phyloP scores from a whole-genome alignment of 2,797 vertebrate genomes.

The Cetoscarus ocellatus region DNA sequence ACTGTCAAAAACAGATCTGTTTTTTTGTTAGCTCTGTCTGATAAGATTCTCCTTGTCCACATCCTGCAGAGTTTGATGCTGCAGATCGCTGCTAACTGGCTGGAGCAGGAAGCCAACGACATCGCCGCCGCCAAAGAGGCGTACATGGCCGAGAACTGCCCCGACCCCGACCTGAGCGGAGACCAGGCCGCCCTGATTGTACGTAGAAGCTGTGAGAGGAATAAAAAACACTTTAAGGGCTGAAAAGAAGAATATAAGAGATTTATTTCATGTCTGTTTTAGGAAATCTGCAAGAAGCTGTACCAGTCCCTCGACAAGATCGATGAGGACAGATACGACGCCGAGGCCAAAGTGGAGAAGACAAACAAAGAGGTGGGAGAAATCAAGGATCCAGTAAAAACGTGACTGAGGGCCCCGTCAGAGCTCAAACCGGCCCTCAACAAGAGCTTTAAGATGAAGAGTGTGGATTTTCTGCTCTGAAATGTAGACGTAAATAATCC shows the following conservation, averaged over 20 bases:
- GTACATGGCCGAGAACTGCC: slow-evolving; percentile 67
- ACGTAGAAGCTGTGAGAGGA: background rate
- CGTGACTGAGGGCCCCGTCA: too few relatives aligned
- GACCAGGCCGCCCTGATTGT: slow-evolving; percentile 71
- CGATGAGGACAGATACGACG: slow-evolving; percentile 63
- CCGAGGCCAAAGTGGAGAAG: slow-evolving; percentile 52
- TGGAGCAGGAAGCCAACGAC: slow-evolving; percentile 69
- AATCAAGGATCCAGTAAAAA: too few relatives aligned
- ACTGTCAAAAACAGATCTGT: too few relatives aligned
- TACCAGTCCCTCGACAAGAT: slow-evolving; percentile 47
- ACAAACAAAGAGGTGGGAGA: slow-evolving; percentile 55
- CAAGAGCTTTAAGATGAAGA: too few relatives aligned
- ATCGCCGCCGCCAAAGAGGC: slow-evolving; percentile 49
- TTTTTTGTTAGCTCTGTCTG: too few relatives aligned
- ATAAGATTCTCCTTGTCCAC: background rate
- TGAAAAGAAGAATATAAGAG: background rate
- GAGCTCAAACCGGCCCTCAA: too few relatives aligned
- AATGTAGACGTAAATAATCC: too few relatives aligned
- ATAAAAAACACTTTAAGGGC: background rate
- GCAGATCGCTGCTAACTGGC: slow-evolving; percentile 67
- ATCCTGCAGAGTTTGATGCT: slow-evolving; percentile 83
- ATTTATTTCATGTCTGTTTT: background rate
- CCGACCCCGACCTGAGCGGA: slow-evolving; percentile 45
- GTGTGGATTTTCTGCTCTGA: too few relatives aligned
- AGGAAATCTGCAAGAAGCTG: slow-evolving; percentile 68